phyloP scores from a whole-genome alignment of 2,113 vertebrate genomes.

The Nipponia nippon region DNA sequence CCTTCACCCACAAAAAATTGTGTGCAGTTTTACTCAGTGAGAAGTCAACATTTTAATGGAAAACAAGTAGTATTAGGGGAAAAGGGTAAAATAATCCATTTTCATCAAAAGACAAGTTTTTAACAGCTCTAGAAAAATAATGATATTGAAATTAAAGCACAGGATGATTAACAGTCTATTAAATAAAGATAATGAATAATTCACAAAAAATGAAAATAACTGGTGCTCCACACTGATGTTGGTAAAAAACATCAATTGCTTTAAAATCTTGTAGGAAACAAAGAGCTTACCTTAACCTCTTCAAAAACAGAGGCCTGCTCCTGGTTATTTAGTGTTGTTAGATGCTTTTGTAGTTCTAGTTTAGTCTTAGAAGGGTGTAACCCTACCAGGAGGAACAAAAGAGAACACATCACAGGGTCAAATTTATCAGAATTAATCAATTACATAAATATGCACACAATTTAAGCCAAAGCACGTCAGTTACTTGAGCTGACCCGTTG shows the following conservation, averaged over 20 bases:
- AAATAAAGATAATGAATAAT: background rate
- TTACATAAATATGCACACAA: background rate
- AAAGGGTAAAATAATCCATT: background rate
- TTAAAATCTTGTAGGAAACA: background rate
- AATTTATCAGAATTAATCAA: background rate
- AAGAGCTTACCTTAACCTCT: slow-evolving; percentile 83
- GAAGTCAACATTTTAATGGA: background rate
- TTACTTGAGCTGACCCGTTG: background rate
- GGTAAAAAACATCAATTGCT: background rate
- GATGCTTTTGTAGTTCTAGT: slow-evolving; percentile 91
- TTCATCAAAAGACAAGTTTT: background rate
- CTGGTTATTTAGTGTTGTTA: slow-evolving; percentile 87
- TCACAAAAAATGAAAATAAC: background rate
- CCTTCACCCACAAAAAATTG: background rate
- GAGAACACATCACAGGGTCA: background rate
- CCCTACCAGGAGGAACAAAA: slow-evolving; percentile 71
- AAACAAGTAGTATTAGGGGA: background rate
- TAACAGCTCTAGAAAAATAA: background rate
- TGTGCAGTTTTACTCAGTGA: background rate
- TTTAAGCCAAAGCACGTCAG: background rate
- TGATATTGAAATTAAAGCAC: background rate
- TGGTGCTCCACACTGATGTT: background rate
- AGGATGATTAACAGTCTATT: background rate
- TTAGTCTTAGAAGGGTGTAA: slow-evolving; percentile 89
- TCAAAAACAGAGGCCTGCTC: slow-evolving; percentile 93